phyloP scores from a whole-genome alignment of 2,113 vertebrate genomes.

The Microtus richardsoni region DNA sequence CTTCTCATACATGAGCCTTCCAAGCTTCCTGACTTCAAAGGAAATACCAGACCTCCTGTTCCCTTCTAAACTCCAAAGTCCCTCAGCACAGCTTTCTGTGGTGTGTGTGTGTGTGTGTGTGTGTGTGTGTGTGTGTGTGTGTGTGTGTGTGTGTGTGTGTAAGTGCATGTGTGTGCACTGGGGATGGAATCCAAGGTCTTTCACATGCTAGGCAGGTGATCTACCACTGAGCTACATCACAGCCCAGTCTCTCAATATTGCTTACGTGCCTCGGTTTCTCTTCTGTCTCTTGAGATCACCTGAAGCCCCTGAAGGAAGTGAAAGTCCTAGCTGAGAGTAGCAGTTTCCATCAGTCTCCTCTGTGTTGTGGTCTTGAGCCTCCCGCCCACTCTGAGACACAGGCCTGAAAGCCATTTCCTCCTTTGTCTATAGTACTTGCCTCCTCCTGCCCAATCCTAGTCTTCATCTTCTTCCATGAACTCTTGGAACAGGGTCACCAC shows the following conservation, averaged over 20 bases:
- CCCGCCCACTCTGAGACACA: fast-evolving
- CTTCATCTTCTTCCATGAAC: not conserved
- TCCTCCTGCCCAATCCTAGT: not conserved
- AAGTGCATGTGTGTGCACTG: not conserved
- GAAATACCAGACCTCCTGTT: not conserved
- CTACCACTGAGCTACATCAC: not conserved
- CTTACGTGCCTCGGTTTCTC: not conserved
- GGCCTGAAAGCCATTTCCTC: not conserved
- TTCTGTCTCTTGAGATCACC: not conserved
- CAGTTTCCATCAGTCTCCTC: not conserved
- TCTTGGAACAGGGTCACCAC: not conserved
- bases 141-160: not conserved
- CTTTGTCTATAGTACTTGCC: not conserved
- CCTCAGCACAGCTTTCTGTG: not conserved
- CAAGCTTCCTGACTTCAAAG: not conserved
- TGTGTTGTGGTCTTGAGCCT: not conserved
- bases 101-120: no score
- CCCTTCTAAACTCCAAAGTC: not conserved
- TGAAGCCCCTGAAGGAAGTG: not conserved
- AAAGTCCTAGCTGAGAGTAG: constrained; percentile 25
- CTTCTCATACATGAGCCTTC: not conserved
- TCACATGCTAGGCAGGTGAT: not conserved
- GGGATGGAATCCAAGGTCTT: not conserved
- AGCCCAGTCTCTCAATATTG: not conserved
- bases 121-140: not conserved